phyloP scores from a whole-genome alignment of 2,797 vertebrate species.

The Neosilurus mollespiculum region DNA sequence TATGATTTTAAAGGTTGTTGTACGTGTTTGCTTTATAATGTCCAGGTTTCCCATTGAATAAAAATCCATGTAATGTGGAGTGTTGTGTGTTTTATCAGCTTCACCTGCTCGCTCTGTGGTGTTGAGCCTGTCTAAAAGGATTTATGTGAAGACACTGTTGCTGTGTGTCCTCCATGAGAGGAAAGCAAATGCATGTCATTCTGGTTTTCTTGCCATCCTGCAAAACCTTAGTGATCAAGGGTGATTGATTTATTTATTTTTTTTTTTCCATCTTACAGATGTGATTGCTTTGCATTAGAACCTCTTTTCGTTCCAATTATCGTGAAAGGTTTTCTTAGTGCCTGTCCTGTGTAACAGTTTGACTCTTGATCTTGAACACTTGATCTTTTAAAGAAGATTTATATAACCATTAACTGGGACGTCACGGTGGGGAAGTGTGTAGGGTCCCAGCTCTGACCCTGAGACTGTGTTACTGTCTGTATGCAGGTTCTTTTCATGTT shows the following conservation, averaged over 20 bases:
- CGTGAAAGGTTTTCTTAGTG: constrained; percentile 28
- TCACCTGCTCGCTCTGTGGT: not conserved
- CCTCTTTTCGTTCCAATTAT: not conserved
- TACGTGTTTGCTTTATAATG: not conserved
- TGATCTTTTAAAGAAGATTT: constrained; percentile 54
- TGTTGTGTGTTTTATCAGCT: not conserved
- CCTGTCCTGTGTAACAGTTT: constrained; percentile 52
- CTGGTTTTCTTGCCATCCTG: not conserved
- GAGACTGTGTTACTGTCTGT: not conserved
- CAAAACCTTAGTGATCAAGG: not conserved
- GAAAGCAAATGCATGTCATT: not conserved
- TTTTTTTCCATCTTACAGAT: not conserved
- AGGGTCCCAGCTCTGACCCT: not conserved
- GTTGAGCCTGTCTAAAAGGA: not conserved
- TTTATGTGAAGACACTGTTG: not conserved
- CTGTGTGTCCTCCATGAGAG: not conserved
- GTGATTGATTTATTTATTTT: not conserved
- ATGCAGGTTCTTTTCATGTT: not conserved
- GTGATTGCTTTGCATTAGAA: constrained; percentile 24
- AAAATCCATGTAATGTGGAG: not conserved
- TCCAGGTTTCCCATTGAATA: not conserved
- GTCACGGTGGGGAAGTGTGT: not conserved
- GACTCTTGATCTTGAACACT: constrained; percentile 31
- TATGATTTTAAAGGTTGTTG: not conserved
- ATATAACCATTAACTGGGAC: constrained; percentile 49